phyloP scores from a whole-genome alignment of 2,888 invertebrate genomes.

The Drosophila neonasuta region DNA sequence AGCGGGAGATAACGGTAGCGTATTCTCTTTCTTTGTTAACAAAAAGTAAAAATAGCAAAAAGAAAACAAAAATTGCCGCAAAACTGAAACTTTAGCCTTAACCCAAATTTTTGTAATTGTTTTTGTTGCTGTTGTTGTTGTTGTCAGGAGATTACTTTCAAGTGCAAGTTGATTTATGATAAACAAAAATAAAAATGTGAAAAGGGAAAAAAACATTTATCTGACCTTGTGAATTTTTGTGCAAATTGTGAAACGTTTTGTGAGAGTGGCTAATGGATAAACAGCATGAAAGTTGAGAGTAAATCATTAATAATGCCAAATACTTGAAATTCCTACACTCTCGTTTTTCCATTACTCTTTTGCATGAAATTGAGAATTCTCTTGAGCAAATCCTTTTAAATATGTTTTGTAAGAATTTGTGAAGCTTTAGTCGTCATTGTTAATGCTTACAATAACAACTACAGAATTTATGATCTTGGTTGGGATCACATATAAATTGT shows the following conservation, averaged over 20 bases:
- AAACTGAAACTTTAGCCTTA: conserved; percentile 61
- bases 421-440: too few relatives aligned
- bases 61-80: conserved; percentile 37
- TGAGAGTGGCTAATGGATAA: conserved; percentile 23
- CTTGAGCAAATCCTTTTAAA: neutral
- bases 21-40: conserved; percentile 51
- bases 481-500: too few relatives aligned
- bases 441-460: too few relatives aligned
- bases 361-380: neutral
- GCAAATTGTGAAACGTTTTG: conserved; percentile 34
- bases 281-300: conserved; percentile 21
- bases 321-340: conserved; percentile 9
- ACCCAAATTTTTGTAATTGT: conserved; percentile 56
- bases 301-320: conserved; percentile 28
- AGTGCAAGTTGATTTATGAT: conserved; percentile 63
- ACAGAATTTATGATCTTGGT: too few relatives aligned
- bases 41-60: conserved; percentile 13
- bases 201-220: conserved; percentile 10
- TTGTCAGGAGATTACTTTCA: conserved; percentile 64
- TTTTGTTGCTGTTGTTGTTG: conserved; percentile 41
- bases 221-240: conserved; percentile 40
- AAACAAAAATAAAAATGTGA: conserved; percentile 25
- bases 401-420: neutral
- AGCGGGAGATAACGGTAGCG: conserved; percentile 42
- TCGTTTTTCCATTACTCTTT: too few relatives aligned